Percentiles rank a stretch among this genome's conserved stretches.
Conservation (phyloP, 2,888 invertebrate species). For the Netelia melanura region DNA sequence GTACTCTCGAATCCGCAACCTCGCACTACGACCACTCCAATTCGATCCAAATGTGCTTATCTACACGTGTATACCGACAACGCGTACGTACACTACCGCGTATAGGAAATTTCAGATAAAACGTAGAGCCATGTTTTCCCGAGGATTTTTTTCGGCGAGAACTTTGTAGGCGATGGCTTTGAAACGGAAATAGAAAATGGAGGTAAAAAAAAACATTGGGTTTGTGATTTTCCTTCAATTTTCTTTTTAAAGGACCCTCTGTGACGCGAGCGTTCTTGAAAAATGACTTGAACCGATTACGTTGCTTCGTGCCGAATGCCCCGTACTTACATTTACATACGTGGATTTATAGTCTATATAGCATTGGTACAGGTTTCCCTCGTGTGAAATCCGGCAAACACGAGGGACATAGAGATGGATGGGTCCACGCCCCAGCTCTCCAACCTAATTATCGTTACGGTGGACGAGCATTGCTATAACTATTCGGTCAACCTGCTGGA, state of each 20-base stretch:
- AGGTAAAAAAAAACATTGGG: not conserved
- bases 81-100: not conserved
- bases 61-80: not conserved
- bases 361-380: not conserved
- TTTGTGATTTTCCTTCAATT: not conserved
- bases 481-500: conserved; percentile 63
- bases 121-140: not conserved
- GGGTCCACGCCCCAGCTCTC: conserved; percentile 61
- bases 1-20: not conserved
- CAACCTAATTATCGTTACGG: conserved; percentile 68
- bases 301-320: too few species aligned
- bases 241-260: too few species aligned
- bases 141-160: not conserved
- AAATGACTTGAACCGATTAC: not conserved
- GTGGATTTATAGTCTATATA: not conserved
- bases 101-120: not conserved
- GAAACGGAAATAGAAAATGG: not conserved
- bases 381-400: conserved; percentile 55
- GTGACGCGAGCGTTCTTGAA: not conserved
- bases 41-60: conserved; percentile 26
- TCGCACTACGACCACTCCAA: conserved; percentile 2
- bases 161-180: not conserved
- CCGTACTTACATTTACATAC: too few species aligned
- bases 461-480: conserved; percentile 64
- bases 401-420: conserved; percentile 51